Base-by-base conservation (phyloP, 2,113 vertebrate genomes). In the Hypocryptadius cinnamomeus region DNA sequence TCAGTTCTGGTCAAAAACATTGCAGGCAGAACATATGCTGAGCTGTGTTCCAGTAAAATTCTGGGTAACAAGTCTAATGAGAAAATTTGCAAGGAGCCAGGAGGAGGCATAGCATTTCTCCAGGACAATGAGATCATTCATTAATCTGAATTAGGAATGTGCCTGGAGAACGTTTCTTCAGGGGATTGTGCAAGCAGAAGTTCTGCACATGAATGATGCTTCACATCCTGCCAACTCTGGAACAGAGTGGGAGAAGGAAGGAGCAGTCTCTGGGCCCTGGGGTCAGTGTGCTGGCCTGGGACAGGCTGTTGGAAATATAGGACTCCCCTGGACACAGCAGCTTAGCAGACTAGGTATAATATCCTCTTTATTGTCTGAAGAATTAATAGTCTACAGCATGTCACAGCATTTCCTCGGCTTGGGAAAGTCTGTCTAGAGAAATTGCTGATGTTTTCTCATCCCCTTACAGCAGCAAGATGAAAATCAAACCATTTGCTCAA, bases 191-290 rank as follows among this genome's bases (percentile, higher is more conserved):
- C 69, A 51, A 70, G 27, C n/a, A 64, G 65, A 64, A 39, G 6
- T 57, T 15, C 18, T 63, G 64, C 25, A 4, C 3, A 1, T 22
- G 54, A 59, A n/a, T 0, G 1, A 21, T 53, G 64, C 56, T 60
- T 61, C 50, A 14, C 5, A 2, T 17, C 16, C 54, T 35, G 9
- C 37, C 61, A 54, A 6, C 25, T n/a, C 40, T 54, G 57, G 33
- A 51, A 37, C 3, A 28, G 1, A 0, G 5, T 13, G 24, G 13
- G 35, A 28, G 45, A 51, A 25, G 19, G 33, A 66, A 70, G 31
- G 48, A 37, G 14, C 54, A 72, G 17, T 3, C 24, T 5, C 42
- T 45, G 48, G 47, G 68, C 33, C 5, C 1, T 53, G 42, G 33
- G 28, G 6, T 63, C 30, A 5, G 6, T n/a, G 13, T 9, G 15